Evolutionary conservation across 2,888 invertebrate genomes (phyloP).

Genomic region (Lottia scabra): DNA sequence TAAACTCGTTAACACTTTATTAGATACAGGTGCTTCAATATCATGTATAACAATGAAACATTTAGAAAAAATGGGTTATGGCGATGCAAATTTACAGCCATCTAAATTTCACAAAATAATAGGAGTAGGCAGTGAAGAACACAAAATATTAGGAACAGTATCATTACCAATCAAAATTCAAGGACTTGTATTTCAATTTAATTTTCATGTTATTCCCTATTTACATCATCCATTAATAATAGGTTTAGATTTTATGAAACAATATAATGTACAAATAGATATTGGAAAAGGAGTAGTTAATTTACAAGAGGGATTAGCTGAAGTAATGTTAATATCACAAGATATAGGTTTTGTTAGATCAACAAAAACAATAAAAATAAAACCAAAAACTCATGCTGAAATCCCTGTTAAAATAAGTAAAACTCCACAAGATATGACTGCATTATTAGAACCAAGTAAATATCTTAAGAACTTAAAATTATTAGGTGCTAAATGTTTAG

Average conservation of each 20-base stretch:
- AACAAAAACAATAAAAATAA: background rate
- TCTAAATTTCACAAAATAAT: background rate
- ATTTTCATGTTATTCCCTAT: conserved; percentile 12
- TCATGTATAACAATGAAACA: too few species aligned
- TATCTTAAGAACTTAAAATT: background rate
- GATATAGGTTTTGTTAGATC: background rate
- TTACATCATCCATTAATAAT: conserved; percentile 13
- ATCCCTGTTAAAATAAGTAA: background rate
- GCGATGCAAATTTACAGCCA: background rate
- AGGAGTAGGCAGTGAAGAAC: conserved; percentile 16
- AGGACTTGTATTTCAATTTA: background rate
- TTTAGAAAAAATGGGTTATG: background rate
- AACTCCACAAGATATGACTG: background rate
- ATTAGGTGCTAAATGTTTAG: conserved; percentile 2
- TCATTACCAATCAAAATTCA: background rate
- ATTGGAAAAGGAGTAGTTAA: conserved; percentile 18
- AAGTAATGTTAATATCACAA: background rate
- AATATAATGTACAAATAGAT: conserved; percentile 24
- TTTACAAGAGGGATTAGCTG: background rate
- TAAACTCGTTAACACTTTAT: background rate
- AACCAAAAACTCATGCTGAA: conserved; percentile 5
- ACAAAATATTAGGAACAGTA: conserved; percentile 13
- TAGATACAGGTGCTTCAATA: too few species aligned
- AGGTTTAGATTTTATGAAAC: conserved; percentile 32
- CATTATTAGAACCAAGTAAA: background rate